Evolutionary conservation across 2,797 vertebrate genomes (phyloP).

Genomic region (Lophotriccus pileatus): DNA sequence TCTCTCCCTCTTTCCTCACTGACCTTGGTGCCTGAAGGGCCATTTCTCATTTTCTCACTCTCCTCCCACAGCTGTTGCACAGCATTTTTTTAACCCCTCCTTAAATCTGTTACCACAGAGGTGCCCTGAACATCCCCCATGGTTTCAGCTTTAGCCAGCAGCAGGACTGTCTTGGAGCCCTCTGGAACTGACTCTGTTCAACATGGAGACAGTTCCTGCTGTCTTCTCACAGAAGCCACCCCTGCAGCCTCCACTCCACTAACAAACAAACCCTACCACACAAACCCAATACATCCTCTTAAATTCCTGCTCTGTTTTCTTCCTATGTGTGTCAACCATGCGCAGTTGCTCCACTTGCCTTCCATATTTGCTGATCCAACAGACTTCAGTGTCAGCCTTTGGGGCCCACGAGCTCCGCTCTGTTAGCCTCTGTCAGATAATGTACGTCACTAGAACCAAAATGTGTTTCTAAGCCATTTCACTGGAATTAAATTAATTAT

Average conservation of each 20-base stretch:
- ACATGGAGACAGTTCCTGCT: not conserved
- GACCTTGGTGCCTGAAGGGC: not conserved
- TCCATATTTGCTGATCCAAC: not conserved
- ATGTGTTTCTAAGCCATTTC: not conserved
- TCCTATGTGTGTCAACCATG: not conserved
- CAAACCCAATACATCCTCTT: not conserved
- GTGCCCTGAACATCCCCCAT: not conserved
- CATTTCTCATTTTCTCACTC: not conserved
- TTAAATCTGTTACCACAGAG: not conserved
- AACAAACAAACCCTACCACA: not conserved
- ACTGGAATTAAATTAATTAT: not conserved
- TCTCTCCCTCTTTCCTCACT: not conserved
- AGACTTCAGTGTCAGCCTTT: not conserved
- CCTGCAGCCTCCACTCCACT: not conserved
- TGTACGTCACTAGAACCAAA: not conserved
- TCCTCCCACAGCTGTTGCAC: not conserved
- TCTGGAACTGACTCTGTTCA: not conserved
- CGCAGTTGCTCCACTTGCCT: not conserved
- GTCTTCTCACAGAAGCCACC: not conserved
- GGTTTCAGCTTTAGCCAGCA: not conserved
- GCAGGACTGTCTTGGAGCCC: accelerated
- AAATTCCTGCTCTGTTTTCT: not conserved
- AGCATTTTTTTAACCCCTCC: not conserved
- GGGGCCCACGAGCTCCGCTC: not conserved
- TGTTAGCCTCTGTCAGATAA: not conserved